Conservation (phyloP, 2,888 invertebrate genomes). For the Parnassius apollo region DNA sequence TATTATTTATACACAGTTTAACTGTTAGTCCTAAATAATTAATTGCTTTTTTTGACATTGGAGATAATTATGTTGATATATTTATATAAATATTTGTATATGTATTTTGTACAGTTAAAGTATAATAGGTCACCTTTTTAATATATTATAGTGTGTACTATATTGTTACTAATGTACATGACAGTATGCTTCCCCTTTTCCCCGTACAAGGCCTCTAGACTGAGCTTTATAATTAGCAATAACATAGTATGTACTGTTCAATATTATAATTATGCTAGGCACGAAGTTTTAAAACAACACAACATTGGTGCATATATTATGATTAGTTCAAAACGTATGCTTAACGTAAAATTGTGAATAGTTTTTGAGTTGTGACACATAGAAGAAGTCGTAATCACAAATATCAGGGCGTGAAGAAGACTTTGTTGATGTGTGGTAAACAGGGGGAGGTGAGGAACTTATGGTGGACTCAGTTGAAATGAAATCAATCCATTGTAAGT, state of each 20-base stretch:
- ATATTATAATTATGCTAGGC: slow-evolving; percentile 24
- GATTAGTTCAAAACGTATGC: slow-evolving; percentile 49
- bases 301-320: slow-evolving; percentile 58
- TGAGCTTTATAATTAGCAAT: slow-evolving; percentile 44
- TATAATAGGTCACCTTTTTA: slow-evolving; percentile 5
- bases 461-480: slow-evolving; percentile 44
- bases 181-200: slow-evolving; percentile 3
- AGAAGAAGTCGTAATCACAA: slow-evolving; percentile 42
- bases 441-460: slow-evolving; percentile 75
- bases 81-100: neutral
- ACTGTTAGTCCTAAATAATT: no score
- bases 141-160: slow-evolving; percentile 12
- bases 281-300: slow-evolving; percentile 36
- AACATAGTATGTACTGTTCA: slow-evolving; percentile 31
- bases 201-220: slow-evolving; percentile 48
- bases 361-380: slow-evolving; percentile 77
- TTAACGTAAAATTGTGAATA: slow-evolving; percentile 71
- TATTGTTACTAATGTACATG: slow-evolving; percentile 4
- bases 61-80: neutral
- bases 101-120: neutral
- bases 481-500: slow-evolving; percentile 49
- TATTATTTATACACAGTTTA: neutral
- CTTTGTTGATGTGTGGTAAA: slow-evolving; percentile 68
- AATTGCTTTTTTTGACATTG: no score
- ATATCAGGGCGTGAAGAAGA: slow-evolving; percentile 77